Percentiles rank a stretch among this genome's conserved stretches.
Evolutionary conservation across 2,113 vertebrate genomes (phyloP).

Genomic region (Trogon melanurus): DNA sequence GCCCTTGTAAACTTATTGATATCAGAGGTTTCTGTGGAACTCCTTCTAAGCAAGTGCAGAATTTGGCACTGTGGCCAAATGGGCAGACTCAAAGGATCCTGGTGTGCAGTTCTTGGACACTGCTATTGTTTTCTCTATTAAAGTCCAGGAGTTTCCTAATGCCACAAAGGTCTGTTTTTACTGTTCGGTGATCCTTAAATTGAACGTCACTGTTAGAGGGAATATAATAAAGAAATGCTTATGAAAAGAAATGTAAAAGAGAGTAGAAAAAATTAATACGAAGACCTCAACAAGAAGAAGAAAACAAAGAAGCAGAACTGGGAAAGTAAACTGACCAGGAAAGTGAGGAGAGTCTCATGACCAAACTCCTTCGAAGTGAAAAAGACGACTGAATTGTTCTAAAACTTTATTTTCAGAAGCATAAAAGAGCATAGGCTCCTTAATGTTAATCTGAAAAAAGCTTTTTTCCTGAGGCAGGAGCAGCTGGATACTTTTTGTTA

Average conservation of each 20-base stretch:
- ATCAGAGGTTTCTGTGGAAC: conserved; percentile 1
- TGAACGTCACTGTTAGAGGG: background rate
- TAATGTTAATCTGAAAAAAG: background rate
- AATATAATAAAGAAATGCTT: background rate
- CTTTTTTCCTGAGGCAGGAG: background rate
- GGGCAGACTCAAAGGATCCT: background rate
- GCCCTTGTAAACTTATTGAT: background rate
- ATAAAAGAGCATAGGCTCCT: background rate
- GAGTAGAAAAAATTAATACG: background rate
- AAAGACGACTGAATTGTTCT: background rate
- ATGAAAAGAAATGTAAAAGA: background rate
- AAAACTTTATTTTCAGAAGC: background rate
- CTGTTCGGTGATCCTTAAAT: background rate
- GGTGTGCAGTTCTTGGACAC: background rate
- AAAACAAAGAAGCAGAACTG: background rate
- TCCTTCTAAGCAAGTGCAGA: background rate
- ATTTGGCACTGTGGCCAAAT: background rate
- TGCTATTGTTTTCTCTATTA: background rate
- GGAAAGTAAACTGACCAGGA: background rate
- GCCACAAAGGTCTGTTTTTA: background rate
- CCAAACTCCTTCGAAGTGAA: background rate
- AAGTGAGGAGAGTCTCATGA: background rate
- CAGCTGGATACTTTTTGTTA: background rate
- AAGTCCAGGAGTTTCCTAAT: background rate
- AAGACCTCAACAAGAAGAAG: background rate